phyloP scores from a whole-genome alignment of 2,888 invertebrate species.

The Neocrepidodera transversa region DNA sequence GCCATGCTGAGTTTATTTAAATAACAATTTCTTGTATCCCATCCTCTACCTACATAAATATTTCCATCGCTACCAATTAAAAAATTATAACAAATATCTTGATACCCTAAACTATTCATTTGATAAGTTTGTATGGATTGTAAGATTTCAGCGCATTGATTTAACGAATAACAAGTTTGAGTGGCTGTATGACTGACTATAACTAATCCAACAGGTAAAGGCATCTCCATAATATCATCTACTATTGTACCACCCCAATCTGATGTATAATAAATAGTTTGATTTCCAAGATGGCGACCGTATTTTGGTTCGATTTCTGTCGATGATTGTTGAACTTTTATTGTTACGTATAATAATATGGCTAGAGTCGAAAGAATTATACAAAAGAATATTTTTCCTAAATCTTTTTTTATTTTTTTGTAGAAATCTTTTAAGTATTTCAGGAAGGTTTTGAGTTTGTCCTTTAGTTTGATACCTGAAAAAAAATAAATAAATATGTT shows the following conservation, averaged over 20 bases:
- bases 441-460: not conserved
- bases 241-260: not conserved
- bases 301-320: not conserved
- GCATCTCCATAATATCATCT: not conserved
- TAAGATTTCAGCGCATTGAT: conserved; percentile 61
- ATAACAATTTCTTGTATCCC: conserved; percentile 64
- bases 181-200: conserved; percentile 63
- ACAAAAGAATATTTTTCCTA: not conserved
- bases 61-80: conserved; percentile 65
- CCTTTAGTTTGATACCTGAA: not conserved
- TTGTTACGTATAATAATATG: not conserved
- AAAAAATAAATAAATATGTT: not conserved
- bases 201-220: conserved; percentile 46
- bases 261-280: not conserved
- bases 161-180: conserved; percentile 59
- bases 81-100: conserved; percentile 52
- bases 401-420: not conserved
- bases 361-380: not conserved
- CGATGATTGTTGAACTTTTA: not conserved
- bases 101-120: conserved; percentile 42
- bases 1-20: conserved; percentile 58
- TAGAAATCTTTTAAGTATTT: not conserved
- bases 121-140: conserved; percentile 61
- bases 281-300: not conserved
- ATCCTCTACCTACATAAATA: conserved; percentile 64